phyloP scores from a whole-genome alignment of 2,888 invertebrate species.

The Chromoteleia sp. region DNA sequence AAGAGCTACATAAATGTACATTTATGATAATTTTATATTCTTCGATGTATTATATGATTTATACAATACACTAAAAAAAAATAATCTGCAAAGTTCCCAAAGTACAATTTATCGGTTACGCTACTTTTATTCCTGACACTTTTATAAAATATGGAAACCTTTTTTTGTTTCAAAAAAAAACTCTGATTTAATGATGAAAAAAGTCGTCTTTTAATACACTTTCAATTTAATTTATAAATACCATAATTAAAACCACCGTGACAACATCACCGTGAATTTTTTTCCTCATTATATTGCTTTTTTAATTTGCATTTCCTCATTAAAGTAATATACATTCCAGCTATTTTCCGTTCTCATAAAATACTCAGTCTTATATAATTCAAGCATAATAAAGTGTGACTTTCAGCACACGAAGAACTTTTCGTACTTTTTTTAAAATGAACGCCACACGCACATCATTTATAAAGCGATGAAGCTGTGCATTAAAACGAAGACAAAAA shows the following conservation, averaged over 20 bases:
- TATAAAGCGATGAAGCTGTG: too few species aligned
- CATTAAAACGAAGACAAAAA: neutral
- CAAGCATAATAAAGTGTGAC: constrained; percentile 16
- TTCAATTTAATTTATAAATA: constrained; percentile 6
- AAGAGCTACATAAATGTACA: constrained; percentile 6
- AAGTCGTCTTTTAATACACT: constrained; percentile 1
- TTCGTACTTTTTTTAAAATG: neutral
- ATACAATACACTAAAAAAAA: constrained; percentile 11
- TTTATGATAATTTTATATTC: constrained; percentile 26
- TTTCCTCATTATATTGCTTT: neutral
- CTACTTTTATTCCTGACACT: neutral
- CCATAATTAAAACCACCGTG: neutral
- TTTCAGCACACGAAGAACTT: neutral
- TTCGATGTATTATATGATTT: constrained; percentile 7
- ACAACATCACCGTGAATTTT: neutral
- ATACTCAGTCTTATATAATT: constrained; percentile 6
- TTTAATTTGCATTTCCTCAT: constrained; percentile 27
- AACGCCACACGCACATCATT: neutral
- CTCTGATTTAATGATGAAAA: neutral
- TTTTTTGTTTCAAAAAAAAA: neutral
- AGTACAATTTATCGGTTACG: neutral
- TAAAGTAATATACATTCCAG: constrained; percentile 14
- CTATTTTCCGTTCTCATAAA: constrained; percentile 11
- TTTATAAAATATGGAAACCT: neutral
- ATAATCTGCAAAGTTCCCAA: neutral